Base-by-base conservation (phyloP, 2,113 vertebrate genomes). In the Trichechus manatus region DNA sequence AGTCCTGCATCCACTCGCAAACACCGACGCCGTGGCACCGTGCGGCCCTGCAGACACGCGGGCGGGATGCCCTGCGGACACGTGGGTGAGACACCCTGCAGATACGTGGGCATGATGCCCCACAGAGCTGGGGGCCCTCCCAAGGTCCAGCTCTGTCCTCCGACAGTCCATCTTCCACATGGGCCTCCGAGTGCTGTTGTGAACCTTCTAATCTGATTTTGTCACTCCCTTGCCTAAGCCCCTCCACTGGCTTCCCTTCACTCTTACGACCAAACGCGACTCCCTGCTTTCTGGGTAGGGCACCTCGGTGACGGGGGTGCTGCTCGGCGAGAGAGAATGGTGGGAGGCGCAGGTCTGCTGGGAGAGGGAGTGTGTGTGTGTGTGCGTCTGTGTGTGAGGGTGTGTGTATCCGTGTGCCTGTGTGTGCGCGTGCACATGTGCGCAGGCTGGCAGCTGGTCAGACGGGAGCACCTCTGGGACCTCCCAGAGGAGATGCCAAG, bases 231-330 rank as follows among this genome's bases (percentile, higher is more conserved):
- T 5, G 23, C 64, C 13, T 19, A 74, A 42, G 31, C 3, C 66
- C 20, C 9, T 15, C n/a, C 13, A 1, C 5, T 0, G 15, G 36
- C 33, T 6, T 50, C 93, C 53, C 14, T 2, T 11, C 0, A 7
- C 20, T 56, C n/a, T 3, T 0, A 10, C 19, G 74, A 68, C n/a
- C 1, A 20, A 42, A 5, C 36, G 2, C 0, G 2, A 25, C 66
- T 13, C 72, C 47, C 3, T 39, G 4, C 9, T 0, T 13, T 3
- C 80, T 9, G 2, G 10, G 0, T 0, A 39, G 27, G 4, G 4
- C 2, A 0, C 15, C n/a, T n/a, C 1, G 0, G 44, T 15, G 44
- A 4, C 13, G 0, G 63, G 63, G 13, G 31, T 22, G 27, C 22
- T 2, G 0, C 33, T 2, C 29, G 33, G 29, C 0, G 44, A 4